These are phyloP conservation scores for Synergus japonicus DNA, from an alignment of 2,888 invertebrate species.

Conservation along the genomic window DNA sequence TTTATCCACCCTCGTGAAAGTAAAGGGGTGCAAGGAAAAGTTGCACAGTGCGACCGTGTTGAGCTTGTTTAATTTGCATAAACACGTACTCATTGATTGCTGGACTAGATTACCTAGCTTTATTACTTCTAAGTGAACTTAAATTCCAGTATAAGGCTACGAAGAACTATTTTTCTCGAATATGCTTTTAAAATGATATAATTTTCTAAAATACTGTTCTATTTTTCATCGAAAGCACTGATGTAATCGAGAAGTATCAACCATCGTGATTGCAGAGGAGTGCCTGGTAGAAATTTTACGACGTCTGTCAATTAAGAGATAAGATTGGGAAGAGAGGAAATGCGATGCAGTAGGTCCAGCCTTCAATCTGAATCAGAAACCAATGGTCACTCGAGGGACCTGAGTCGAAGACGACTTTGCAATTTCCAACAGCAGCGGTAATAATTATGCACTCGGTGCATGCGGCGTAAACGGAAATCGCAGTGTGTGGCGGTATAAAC, in stretches of 20 bases:
- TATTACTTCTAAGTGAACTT: slow-evolving; percentile 69
- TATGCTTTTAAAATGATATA: neutral
- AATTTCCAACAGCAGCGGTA: slow-evolving; percentile 39
- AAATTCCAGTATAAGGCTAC: slow-evolving; percentile 49
- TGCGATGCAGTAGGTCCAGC: slow-evolving; percentile 39
- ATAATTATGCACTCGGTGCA: slow-evolving; percentile 38
- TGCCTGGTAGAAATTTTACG: neutral
- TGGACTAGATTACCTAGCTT: slow-evolving; percentile 67
- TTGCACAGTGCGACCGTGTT: slow-evolving; percentile 66
- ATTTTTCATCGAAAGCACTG: neutral
- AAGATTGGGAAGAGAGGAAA: slow-evolving; percentile 14
- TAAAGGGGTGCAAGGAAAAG: slow-evolving; percentile 58
- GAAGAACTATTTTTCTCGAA: neutral
- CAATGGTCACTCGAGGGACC: slow-evolving; percentile 27
- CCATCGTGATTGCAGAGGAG: neutral
- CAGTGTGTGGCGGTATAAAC: slow-evolving; percentile 39
- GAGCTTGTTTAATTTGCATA: slow-evolving; percentile 73
- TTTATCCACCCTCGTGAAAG: slow-evolving; percentile 24
- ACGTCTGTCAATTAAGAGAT: slow-evolving; percentile 19
- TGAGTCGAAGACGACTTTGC: slow-evolving; percentile 35
- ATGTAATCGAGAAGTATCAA: neutral
- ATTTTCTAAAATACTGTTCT: neutral
- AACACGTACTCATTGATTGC: slow-evolving; percentile 75
- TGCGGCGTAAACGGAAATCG: slow-evolving; percentile 36
- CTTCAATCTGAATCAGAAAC: slow-evolving; percentile 18